Base-by-base conservation (phyloP, 2,113 vertebrate species). In the Cyanocitta stelleri region DNA sequence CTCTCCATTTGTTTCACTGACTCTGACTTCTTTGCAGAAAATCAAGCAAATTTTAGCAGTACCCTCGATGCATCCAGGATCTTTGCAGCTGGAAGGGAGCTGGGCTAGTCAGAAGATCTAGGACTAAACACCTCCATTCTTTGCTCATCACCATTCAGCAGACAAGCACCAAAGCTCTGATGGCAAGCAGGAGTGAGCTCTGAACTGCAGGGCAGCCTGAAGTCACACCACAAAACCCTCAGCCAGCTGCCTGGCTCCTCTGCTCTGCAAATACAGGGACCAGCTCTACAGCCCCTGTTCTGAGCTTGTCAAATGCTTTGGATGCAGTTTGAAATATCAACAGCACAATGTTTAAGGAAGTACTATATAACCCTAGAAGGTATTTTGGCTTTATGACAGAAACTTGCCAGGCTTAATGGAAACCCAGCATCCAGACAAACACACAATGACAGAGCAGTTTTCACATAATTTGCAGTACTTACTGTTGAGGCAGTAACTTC, bases 401-500 rank as follows among this genome's bases (percentile, higher is more conserved):
- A 78, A 44, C 24, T 79, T 79, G 56, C 56, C 54, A 69, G 72
- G 52, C 62, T 72, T 80, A 61, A 90, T 85, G 67, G 75, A 76
- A 75, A 93, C 46, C n/a, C 18, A 71, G 54, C 75, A 71, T 19
- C 63, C 66, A 95, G 74, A 61, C 39, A 76, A 89, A 95, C 14
- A 2, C 13, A 71, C 29, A 55, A 33, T 94, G 86, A 95, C 95
- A 73, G 81, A 64, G 93, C 26, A 85, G 1, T 90, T 87, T 80
- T 67, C 81, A 61, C 26, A 24, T 48, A 11, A 51, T 61, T 93
- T 43, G 33, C 52, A 95, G 74, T 98, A 99, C 99, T 99, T 99
- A 99, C 99, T 98, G 97, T 99, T 99, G 90, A 99, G 97, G 98
- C 99, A 99, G 97, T 99, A 99, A 98, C 99, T 99, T 95, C 99